These are phyloP conservation scores for Entomobrya proxima DNA, from an alignment of 2,888 invertebrate genomes.

Conservation along the genomic window DNA sequence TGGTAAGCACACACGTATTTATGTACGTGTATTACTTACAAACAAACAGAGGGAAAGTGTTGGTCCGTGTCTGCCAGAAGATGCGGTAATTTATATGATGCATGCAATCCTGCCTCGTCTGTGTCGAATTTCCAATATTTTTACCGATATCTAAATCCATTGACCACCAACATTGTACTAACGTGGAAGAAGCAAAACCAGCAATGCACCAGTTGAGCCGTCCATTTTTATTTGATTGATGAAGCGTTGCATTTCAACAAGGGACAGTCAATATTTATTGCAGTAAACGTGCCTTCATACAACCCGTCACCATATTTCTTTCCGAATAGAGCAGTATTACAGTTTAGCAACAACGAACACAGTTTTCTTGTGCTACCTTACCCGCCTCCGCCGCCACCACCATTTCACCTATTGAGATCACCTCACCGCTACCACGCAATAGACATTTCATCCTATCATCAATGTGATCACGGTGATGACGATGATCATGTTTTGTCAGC, in stretches of 20 bases:
- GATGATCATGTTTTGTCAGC: not conserved
- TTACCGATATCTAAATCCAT: not conserved
- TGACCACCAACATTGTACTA: not conserved
- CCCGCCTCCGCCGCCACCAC: not conserved
- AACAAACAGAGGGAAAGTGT: too few relatives aligned
- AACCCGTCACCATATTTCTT: not conserved
- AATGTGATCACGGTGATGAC: not conserved
- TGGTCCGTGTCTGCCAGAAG: not conserved
- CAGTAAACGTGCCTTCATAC: conserved; percentile 13
- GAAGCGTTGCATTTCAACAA: conserved; percentile 58
- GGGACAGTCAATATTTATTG: conserved; percentile 40
- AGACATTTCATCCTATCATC: too few relatives aligned
- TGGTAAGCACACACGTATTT: too few relatives aligned
- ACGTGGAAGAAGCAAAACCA: not conserved
- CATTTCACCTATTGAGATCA: not conserved
- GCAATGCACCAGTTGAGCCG: conserved; percentile 30
- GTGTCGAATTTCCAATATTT: conserved; percentile 6
- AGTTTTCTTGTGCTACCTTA: not conserved
- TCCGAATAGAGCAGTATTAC: too few relatives aligned
- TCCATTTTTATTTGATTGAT: conserved; percentile 62
- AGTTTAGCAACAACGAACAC: too few relatives aligned
- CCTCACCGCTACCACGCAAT: too few relatives aligned
- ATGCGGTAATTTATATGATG: conserved; percentile 18
- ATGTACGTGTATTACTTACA: too few relatives aligned
- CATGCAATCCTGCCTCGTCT: conserved; percentile 14